Evolutionary conservation across 2,888 invertebrate species (phyloP), one percentile per base, ranked within the genome.

Genomic region (Dryocosmus kuriphilus): DNA sequence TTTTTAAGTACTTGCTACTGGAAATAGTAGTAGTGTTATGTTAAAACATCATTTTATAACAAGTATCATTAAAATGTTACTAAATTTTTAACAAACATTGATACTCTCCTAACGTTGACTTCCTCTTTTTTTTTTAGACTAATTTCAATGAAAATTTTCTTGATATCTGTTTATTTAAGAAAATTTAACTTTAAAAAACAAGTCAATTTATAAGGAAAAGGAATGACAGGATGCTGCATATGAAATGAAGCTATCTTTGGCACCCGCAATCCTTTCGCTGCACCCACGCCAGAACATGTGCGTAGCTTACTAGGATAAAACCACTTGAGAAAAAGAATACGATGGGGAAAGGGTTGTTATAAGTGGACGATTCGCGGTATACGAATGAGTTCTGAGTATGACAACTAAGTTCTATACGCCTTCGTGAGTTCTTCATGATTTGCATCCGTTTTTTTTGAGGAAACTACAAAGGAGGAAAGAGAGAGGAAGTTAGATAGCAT

Each of bases 231-330:
- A 74, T 75, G 76, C 74, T 57, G 65, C 80, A 74, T 79, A 79
- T 80, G 76, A 77, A 78, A 82, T 83, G 81, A 86, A 86, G 81
- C 81, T 82, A 84, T 85, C 85, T 85, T 85, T 83, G 84, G 86
- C 80, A 79, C 79, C 71, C 71, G 85, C 85, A 84, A 86, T 85
- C 84, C 84, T 85, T 83, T 84, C 85, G 86, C 85, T 85, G 86
- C 90, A 88, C 90, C 90, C 89, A 89, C 90, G 89, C 86, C 62
- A 61, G 51, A 75, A 79, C 79, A 74, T 78, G 78, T 77, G 75
- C 77, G 73, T 76, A 41, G 76, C 35, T 51, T 7, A 41, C 46
- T 74, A 62, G 63, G 81, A 79, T 81, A 81, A 81, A 81, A 65
- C 30, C 51, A 51, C 71, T 71, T 11, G 30, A 16, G 30, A 46